Conservation (phyloP, 2,797 vertebrate species). For the Takifugu rubripes region DNA sequence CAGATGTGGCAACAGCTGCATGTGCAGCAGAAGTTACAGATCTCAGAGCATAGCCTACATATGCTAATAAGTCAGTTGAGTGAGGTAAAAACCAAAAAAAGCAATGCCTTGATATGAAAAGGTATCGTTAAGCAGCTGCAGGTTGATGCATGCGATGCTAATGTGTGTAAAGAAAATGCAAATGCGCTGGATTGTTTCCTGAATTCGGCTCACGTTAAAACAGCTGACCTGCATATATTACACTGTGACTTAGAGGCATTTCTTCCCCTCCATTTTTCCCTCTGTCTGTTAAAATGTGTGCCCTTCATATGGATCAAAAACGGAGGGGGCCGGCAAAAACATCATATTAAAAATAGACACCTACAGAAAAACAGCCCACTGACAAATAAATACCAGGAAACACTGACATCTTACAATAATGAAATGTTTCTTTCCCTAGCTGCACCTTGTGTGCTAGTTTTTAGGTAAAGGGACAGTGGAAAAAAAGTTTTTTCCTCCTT, state of each 20-base stretch:
- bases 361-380: constrained; percentile 62
- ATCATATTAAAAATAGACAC: constrained; percentile 52
- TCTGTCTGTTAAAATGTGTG: neutral
- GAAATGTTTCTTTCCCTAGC: constrained; percentile 41
- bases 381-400: constrained; percentile 75
- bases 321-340: constrained; percentile 49
- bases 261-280: constrained; percentile 9
- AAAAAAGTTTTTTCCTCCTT: constrained; percentile 53
- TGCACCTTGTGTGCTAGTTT: constrained; percentile 43
- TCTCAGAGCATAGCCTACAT: constrained; percentile 26
- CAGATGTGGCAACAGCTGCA: too few relatives aligned
- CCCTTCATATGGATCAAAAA: constrained; percentile 48
- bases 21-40: constrained; percentile 20
- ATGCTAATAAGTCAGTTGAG: constrained; percentile 24
- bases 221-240: constrained; percentile 21
- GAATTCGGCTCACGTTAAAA: constrained; percentile 21
- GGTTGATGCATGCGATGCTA: constrained; percentile 27
- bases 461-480: constrained; percentile 56
- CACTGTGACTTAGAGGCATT: constrained; percentile 48
- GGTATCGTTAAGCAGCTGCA: constrained; percentile 19
- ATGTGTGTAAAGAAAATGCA: constrained; percentile 59
- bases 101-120: constrained; percentile 48
- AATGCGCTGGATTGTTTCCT: constrained; percentile 33
- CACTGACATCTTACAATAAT: constrained; percentile 65
- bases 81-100: constrained; percentile 36